Percentiles rank a stretch among this genome's conserved stretches.
These are phyloP conservation scores for Amphipoea oculea DNA, from an alignment of 2,888 invertebrate genomes.

Conservation along the genomic window DNA sequence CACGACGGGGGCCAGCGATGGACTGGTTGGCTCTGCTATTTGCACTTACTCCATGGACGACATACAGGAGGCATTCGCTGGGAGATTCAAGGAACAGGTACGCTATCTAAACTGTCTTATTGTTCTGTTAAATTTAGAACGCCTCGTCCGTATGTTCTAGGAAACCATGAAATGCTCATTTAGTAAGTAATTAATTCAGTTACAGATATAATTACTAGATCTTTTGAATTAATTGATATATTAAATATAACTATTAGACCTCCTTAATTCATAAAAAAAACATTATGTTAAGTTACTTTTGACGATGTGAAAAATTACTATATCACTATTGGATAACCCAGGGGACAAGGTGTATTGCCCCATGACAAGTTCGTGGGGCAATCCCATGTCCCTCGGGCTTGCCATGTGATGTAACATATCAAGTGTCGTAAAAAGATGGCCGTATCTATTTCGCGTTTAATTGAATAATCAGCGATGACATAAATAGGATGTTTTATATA, in stretches of 20 bases:
- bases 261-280: not conserved
- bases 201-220: no score
- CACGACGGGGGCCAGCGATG: slow-evolving; percentile 92
- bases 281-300: not conserved
- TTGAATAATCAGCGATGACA: slow-evolving; percentile 38
- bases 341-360: not conserved
- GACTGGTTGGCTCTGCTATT: slow-evolving; percentile 93
- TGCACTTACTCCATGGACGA: slow-evolving; percentile 92
- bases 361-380: not conserved
- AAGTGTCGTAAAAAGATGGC: slow-evolving; percentile 9
- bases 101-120: not conserved
- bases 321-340: not conserved
- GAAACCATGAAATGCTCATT: not conserved
- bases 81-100: slow-evolving; percentile 93
- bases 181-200: not conserved
- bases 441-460: slow-evolving; percentile 28
- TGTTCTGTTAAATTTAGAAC: slow-evolving; percentile 6
- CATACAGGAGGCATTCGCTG: slow-evolving; percentile 92
- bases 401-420: slow-evolving; percentile 26
- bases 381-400: not conserved
- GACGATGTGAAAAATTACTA: not conserved
- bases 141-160: not conserved
- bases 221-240: not conserved
- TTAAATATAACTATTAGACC: not conserved
- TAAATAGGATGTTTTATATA: slow-evolving; percentile 10